phyloP scores from a whole-genome alignment of 2,888 invertebrate species.

The Girardia tigrina region DNA sequence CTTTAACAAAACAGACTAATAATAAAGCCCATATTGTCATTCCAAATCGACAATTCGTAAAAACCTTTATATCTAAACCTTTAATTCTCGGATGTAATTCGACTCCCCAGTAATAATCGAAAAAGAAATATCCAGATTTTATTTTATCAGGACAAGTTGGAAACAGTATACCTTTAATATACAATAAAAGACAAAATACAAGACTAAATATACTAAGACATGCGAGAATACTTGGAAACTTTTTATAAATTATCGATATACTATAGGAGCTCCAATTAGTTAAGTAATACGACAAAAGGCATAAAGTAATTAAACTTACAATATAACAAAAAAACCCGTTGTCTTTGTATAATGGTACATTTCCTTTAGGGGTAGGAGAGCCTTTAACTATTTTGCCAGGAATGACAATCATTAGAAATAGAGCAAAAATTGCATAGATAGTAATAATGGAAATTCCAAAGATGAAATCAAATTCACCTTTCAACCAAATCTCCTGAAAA shows the following conservation, averaged over 20 bases:
- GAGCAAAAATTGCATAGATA: slow-evolving; percentile 48
- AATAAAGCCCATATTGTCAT: slow-evolving; percentile 53
- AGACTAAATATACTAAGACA: slow-evolving; percentile 51
- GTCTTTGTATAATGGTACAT: slow-evolving; percentile 51
- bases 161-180: slow-evolving; percentile 46
- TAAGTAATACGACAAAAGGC: slow-evolving; percentile 38
- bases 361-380: slow-evolving; percentile 52
- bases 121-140: slow-evolving; percentile 50
- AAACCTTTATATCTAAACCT: slow-evolving; percentile 48
- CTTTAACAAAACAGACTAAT: slow-evolving; percentile 46
- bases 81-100: slow-evolving; percentile 54
- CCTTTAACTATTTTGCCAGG: slow-evolving; percentile 51
- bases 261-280: slow-evolving; percentile 42
- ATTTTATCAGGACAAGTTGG: slow-evolving; percentile 48
- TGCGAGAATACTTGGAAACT: slow-evolving; percentile 52
- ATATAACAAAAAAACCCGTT: slow-evolving; percentile 53
- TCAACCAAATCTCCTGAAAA: slow-evolving; percentile 42
- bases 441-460: slow-evolving; percentile 41
- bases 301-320: slow-evolving; percentile 48
- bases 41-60: slow-evolving; percentile 53
- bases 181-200: slow-evolving; percentile 49
- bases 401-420: slow-evolving; percentile 50
- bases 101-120: slow-evolving; percentile 56
- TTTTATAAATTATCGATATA: slow-evolving; percentile 50
- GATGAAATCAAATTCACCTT: slow-evolving; percentile 40